Evolutionary conservation across 2,888 invertebrate genomes (phyloP).

Genomic region (Furcula furcula): DNA sequence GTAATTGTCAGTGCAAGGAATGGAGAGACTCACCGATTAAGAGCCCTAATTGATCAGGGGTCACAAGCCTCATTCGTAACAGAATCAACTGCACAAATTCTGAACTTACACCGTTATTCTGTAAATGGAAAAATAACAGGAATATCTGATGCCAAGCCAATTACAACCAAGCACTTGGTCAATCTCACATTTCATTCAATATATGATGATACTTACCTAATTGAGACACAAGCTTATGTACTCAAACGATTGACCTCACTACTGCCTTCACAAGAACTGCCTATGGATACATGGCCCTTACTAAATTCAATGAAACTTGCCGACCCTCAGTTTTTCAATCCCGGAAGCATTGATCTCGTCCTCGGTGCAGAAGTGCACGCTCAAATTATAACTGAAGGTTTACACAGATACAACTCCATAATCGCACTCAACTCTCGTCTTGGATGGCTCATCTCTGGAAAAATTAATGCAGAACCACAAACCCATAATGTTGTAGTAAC

Average conservation of each 20-base stretch:
- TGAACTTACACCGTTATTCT: slow-evolving; percentile 11
- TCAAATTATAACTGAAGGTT: too few relatives aligned
- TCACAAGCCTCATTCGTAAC: slow-evolving; percentile 22
- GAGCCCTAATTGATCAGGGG: slow-evolving; percentile 21
- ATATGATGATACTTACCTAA: neutral
- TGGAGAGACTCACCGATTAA: slow-evolving; percentile 6
- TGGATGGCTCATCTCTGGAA: slow-evolving; percentile 24
- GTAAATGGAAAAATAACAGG: slow-evolving; percentile 18
- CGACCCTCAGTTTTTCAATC: too few relatives aligned
- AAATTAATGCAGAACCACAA: neutral
- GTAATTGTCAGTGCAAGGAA: slow-evolving; percentile 8
- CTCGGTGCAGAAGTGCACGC: too few relatives aligned
- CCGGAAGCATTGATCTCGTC: too few relatives aligned
- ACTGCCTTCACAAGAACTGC: too few relatives aligned
- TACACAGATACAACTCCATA: slow-evolving; percentile 1
- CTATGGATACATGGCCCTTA: too few relatives aligned
- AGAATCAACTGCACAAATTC: slow-evolving; percentile 14
- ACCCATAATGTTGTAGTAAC: slow-evolving; percentile 5
- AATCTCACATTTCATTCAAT: slow-evolving; percentile 8
- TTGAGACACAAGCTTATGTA: too few relatives aligned
- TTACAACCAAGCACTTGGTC: slow-evolving; percentile 20
- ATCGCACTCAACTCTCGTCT: slow-evolving; percentile 18
- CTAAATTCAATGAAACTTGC: too few relatives aligned
- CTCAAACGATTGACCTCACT: too few relatives aligned
- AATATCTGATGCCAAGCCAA: slow-evolving; percentile 17